These are phyloP conservation scores for Labeo calbasu DNA, from an alignment of 2,797 vertebrate genomes.

Conservation along the genomic window DNA sequence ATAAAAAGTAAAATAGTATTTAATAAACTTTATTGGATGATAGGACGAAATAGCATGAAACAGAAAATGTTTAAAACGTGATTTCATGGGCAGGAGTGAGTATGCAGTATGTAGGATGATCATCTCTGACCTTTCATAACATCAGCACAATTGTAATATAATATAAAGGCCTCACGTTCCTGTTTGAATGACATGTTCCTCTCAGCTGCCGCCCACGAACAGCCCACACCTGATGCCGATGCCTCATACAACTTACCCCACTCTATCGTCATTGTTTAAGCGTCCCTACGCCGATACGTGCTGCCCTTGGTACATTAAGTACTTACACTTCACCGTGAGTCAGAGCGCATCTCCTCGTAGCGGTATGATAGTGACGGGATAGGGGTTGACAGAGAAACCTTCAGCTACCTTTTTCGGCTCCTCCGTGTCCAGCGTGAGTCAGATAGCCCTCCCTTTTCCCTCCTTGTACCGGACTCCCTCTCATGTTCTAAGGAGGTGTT, in stretches of 20 bases:
- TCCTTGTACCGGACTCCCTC: constrained; percentile 34
- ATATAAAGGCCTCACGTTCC: constrained; percentile 28
- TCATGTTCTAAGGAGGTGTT: constrained; percentile 49
- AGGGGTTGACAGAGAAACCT: constrained; percentile 35
- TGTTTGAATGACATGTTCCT: constrained; percentile 51
- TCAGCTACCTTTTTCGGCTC: constrained; percentile 27
- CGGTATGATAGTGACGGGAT: constrained; percentile 9
- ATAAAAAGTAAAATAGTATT: background rate
- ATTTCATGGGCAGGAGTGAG: background rate
- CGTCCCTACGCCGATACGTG: constrained; percentile 23
- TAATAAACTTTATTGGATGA: background rate
- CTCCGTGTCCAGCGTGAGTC: constrained; percentile 63
- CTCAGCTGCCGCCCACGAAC: constrained; percentile 35
- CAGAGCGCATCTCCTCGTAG: constrained; percentile 36
- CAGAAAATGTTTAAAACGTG: background rate
- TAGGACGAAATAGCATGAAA: background rate
- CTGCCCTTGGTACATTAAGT: constrained; percentile 45
- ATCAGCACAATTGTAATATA: constrained; percentile 5
- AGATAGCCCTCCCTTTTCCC: constrained; percentile 51
- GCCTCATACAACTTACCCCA: constrained; percentile 30
- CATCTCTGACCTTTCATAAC: constrained; percentile 37
- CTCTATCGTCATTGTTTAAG: constrained; percentile 39
- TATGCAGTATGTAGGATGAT: constrained; percentile 4
- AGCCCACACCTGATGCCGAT: constrained; percentile 54
- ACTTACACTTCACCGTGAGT: constrained; percentile 42